Conservation (phyloP, 1,140 invertebrate species). For the Megathymus violae region DNA sequence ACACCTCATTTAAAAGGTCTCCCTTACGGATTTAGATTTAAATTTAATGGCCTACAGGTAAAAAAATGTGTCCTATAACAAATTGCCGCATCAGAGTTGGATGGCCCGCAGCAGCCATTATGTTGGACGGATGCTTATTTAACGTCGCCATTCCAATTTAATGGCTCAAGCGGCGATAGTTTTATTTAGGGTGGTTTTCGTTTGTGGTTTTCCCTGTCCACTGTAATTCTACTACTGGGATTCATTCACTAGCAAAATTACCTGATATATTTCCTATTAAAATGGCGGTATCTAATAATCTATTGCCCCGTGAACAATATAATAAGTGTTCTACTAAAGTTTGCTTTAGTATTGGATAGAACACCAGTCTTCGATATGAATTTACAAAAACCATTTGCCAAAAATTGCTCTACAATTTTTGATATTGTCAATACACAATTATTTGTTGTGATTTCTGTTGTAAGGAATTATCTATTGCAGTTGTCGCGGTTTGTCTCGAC, state of each 20-base stretch:
- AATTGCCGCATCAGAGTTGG: background rate
- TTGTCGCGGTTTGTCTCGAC: too few species aligned
- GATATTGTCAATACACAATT: too few species aligned
- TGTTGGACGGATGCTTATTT: constrained; percentile 8
- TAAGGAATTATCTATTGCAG: too few species aligned
- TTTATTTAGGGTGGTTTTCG: constrained; percentile 4
- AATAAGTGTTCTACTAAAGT: too few species aligned
- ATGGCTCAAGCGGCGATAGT: constrained; percentile 24
- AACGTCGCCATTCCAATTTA: constrained; percentile 28
- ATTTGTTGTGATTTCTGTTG: too few species aligned
- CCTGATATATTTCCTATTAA: background rate
- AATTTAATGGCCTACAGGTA: constrained; percentile 19
- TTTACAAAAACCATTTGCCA: too few species aligned
- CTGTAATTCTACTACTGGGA: constrained; percentile 12
- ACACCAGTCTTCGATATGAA: too few species aligned
- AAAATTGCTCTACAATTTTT: too few species aligned
- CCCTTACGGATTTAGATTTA: background rate
- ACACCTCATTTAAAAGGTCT: background rate
- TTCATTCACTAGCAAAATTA: background rate
- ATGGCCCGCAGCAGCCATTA: constrained; percentile 13
- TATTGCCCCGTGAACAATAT: too few species aligned
- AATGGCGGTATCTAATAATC: background rate
- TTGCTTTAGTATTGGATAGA: too few species aligned
- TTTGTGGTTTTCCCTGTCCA: background rate
- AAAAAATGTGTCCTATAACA: constrained; percentile 16